Percentiles rank a stretch among this genome's conserved stretches.
Evolutionary conservation across 2,797 vertebrate species (phyloP).

Genomic region (Sebastes steindachneri): DNA sequence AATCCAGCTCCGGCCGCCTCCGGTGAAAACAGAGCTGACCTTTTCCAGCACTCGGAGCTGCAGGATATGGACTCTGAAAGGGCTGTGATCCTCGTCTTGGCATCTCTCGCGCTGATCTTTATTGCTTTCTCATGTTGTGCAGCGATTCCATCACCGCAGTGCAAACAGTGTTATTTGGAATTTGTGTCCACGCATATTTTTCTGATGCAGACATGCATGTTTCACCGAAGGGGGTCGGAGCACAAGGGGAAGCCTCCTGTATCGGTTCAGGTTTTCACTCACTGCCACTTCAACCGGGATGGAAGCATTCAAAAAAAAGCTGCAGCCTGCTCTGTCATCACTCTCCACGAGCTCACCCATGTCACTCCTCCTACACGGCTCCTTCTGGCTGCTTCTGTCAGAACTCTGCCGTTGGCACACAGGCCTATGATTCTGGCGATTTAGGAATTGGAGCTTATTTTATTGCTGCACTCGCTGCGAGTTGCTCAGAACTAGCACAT

Average conservation of each 20-base stretch:
- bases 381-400: constrained; percentile 49
- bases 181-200: constrained; percentile 16
- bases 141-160: constrained; percentile 28
- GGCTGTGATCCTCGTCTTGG: constrained; percentile 61
- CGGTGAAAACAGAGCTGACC: constrained; percentile 69
- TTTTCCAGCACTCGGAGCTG: constrained; percentile 58
- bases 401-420: constrained; percentile 22
- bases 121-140: constrained; percentile 50
- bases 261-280: constrained; percentile 24
- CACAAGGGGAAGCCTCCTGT: background rate
- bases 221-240: constrained; percentile 1
- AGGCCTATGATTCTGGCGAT: constrained; percentile 13
- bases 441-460: constrained; percentile 45
- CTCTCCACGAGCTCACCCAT: constrained; percentile 33
- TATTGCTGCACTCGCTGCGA: constrained; percentile 13
- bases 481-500: constrained; percentile 34
- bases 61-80: constrained; percentile 64
- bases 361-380: constrained; percentile 46
- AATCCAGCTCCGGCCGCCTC: constrained; percentile 56
- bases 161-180: constrained; percentile 16
- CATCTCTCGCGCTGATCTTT: constrained; percentile 56
- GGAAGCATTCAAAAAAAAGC: constrained; percentile 39
- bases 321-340: constrained; percentile 37
- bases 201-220: constrained; percentile 17
- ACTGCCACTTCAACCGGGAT: constrained; percentile 1